Evolutionary conservation across 1,140 invertebrate species (phyloP).

Genomic region (Aphaenogaster rudis): DNA sequence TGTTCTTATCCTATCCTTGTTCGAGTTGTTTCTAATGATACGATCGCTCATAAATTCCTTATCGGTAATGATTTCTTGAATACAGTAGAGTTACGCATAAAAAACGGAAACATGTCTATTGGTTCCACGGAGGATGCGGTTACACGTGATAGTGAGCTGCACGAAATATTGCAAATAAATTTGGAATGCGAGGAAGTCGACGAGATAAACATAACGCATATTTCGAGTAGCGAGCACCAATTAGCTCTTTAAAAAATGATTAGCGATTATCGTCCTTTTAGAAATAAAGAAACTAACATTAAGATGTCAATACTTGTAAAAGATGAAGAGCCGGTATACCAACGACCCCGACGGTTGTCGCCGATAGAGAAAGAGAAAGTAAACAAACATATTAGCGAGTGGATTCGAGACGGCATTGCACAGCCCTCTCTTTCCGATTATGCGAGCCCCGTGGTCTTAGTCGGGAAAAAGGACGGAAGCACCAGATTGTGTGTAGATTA

Average conservation of each 20-base stretch:
- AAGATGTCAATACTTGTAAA: conserved; percentile 29
- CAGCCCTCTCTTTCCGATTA: background rate
- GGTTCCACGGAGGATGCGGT: background rate
- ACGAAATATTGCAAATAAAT: conserved; percentile 42
- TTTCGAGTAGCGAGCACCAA: background rate
- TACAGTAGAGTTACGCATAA: conserved; percentile 4
- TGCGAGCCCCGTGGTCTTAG: conserved; percentile 26
- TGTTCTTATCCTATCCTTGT: background rate
- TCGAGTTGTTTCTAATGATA: background rate
- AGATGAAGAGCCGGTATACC: conserved; percentile 34
- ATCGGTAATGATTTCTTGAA: conserved; percentile 37
- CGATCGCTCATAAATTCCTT: background rate
- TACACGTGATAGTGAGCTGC: background rate
- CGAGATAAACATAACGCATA: background rate
- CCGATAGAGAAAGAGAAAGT: background rate
- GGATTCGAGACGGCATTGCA: conserved; percentile 3
- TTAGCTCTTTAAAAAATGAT: background rate
- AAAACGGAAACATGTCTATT: background rate
- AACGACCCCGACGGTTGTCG: background rate
- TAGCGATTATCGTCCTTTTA: background rate
- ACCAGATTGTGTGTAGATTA: conserved; percentile 8
- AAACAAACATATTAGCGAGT: background rate
- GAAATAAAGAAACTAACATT: background rate
- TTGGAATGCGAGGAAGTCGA: background rate
- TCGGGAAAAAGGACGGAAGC: background rate